These are phyloP conservation scores for Isurus oxyrinchus DNA, from an alignment of 2,113 vertebrate species.

Conservation along the genomic window DNA sequence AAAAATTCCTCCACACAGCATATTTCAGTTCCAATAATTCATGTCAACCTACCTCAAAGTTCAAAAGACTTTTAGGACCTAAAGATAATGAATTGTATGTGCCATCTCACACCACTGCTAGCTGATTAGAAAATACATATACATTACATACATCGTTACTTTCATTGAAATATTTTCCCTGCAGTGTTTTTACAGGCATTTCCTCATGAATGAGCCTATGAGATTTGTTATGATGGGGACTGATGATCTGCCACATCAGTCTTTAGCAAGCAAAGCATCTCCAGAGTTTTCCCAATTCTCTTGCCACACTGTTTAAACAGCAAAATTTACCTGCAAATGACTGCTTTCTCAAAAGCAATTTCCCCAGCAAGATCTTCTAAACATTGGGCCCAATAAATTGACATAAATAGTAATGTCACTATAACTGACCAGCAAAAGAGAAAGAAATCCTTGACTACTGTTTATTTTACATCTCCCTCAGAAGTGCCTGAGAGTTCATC, in stretches of 20 bases:
- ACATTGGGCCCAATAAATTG: neutral
- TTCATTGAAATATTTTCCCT: neutral
- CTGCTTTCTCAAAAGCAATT: neutral
- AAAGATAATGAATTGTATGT: neutral
- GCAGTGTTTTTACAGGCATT: neutral
- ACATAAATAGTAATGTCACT: neutral
- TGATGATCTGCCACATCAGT: neutral
- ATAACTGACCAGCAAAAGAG: neutral
- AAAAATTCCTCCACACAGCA: neutral
- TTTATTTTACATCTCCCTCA: neutral
- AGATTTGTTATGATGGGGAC: neutral
- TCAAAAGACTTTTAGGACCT: neutral
- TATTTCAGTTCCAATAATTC: neutral
- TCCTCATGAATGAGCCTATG: neutral
- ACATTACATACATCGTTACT: neutral
- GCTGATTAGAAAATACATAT: neutral
- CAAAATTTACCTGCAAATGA: neutral
- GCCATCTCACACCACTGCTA: neutral
- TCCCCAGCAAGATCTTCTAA: neutral
- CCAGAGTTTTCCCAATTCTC: neutral
- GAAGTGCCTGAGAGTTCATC: neutral
- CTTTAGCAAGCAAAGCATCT: neutral
- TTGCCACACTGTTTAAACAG: neutral
- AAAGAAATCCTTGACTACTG: neutral
- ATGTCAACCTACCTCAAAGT: neutral